Conservation (phyloP, 2,888 invertebrate species). For the Pristionchus japonicus region DNA sequence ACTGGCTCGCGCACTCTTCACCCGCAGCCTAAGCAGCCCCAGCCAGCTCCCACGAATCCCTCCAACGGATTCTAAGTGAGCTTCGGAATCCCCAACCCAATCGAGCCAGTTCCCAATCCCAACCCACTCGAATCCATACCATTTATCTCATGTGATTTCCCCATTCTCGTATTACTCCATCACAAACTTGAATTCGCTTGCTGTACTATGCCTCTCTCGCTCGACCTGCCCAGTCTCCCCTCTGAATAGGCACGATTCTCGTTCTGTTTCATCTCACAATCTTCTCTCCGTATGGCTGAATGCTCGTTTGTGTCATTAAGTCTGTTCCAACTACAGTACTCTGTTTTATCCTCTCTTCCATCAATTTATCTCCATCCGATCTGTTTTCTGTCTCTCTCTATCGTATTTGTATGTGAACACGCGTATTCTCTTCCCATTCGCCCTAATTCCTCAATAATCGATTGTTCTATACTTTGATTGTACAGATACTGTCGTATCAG, state of each 20-base stretch:
- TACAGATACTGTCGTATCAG: neutral
- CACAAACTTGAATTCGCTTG: neutral
- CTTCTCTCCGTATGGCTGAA: slow-evolving; percentile 1
- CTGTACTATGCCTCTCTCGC: neutral
- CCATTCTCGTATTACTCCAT: slow-evolving; percentile 12
- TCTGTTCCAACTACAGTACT: neutral
- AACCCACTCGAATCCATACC: neutral
- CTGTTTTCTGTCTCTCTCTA: neutral
- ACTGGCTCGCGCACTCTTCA: slow-evolving; percentile 54
- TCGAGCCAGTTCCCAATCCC: neutral
- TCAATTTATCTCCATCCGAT: neutral
- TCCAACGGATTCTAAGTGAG: slow-evolving; percentile 52
- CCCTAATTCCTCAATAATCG: neutral
- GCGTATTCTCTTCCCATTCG: neutral
- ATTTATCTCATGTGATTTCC: slow-evolving; percentile 12
- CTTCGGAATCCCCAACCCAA: neutral
- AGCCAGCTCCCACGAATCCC: slow-evolving; percentile 58
- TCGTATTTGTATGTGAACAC: slow-evolving; percentile 38
- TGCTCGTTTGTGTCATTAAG: neutral
- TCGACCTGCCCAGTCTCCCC: neutral
- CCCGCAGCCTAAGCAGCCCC: slow-evolving; percentile 58
- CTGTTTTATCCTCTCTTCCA: neutral
- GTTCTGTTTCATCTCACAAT: neutral
- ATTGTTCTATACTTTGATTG: slow-evolving; percentile 33
- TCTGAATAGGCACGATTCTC: slow-evolving; percentile 7